Percentiles rank a stretch among this genome's conserved stretches.
phyloP scores from a whole-genome alignment of 92 coral and sea anemone genomes.

The Paramuricea clavata region DNA sequence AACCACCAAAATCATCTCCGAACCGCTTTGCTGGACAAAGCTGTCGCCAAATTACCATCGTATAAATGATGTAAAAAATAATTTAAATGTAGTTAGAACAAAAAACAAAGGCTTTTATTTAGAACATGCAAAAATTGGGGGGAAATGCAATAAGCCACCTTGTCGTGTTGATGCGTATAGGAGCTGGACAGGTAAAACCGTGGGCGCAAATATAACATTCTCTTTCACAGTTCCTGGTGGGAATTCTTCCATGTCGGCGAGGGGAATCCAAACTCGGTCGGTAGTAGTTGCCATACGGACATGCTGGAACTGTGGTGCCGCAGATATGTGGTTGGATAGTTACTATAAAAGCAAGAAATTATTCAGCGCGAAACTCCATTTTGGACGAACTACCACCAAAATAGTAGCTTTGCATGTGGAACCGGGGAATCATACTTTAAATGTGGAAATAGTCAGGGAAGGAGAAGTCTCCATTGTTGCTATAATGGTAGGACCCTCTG shows the following conservation, averaged over 20 bases:
- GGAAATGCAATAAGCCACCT: background rate
- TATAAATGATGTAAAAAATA: slow-evolving; percentile 22
- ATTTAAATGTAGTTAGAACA: slow-evolving; percentile 54
- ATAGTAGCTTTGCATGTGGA: background rate
- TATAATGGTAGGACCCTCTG: background rate
- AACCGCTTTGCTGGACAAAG: slow-evolving; percentile 65
- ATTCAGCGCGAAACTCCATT: background rate
- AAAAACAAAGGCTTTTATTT: slow-evolving; percentile 50
- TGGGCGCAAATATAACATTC: slow-evolving; percentile 25
- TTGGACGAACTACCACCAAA: background rate
- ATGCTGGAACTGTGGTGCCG: slow-evolving; percentile 27
- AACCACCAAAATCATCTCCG: background rate
- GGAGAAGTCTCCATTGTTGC: background rate
- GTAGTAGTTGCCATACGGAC: slow-evolving; percentile 58
- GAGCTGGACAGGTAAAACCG: slow-evolving; percentile 62
- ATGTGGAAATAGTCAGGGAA: background rate
- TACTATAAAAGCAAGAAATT: slow-evolving; percentile 29
- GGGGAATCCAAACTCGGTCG: background rate
- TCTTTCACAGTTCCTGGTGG: slow-evolving; percentile 16
- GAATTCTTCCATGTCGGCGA: background rate
- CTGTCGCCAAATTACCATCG: slow-evolving; percentile 64
- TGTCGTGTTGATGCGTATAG: slow-evolving; percentile 77
- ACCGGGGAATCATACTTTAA: background rate
- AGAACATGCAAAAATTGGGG: slow-evolving; percentile 11
- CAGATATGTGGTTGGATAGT: slow-evolving; percentile 60